Evolutionary conservation across 2,888 invertebrate genomes (phyloP), one percentile per base, ranked within the genome.

Genomic region (Cyrtodaria siliqua): DNA sequence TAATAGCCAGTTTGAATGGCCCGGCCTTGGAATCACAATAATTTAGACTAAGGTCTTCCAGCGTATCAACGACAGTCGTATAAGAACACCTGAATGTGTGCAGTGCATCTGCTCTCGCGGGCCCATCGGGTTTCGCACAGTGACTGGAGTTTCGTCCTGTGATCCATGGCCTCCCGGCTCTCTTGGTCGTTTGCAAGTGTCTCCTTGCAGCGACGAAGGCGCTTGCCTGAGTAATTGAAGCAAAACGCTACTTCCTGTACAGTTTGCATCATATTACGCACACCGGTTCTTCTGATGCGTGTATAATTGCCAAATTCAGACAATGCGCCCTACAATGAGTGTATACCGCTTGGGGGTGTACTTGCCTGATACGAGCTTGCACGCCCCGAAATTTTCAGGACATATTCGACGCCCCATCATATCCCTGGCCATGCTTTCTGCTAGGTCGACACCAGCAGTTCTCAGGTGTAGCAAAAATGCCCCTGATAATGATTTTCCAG

Each of bases 311-410:
- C 9, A 66, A 33, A 23, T 72, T 72, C 1, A 72, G 44, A 26
- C 53, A 24, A 27, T 72, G 77, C n/a, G 62, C 68, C 16, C 63
- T 61, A 29, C 79, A 82, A 23, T 83, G 83, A 0, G 74, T 59
- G 55, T 81, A 79, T 2, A 72, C 18, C 12, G 82, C 69, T 6
- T 61, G 29, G 0, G 75, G 75, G n/a, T 63, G 26, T 8, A 61
- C 4, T 24, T 66, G 49, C 20, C 44, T 20, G 4, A 82, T 74
- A 9, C 74, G 23, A 0, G 72, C 79, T 24, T 77, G 76, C 2
- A 79, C 79, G 2, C 83, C 79, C 9, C 57, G 61, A 16, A 52
- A 23, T 52, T 24, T 52, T 16, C 52, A 14, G 26, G 14, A 52
- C 52, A 52, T 52, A 20, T 52, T 52, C 14, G 52, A 52, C 8